phyloP scores from a whole-genome alignment of 2,113 vertebrate genomes.

The Sander lucioperca region DNA sequence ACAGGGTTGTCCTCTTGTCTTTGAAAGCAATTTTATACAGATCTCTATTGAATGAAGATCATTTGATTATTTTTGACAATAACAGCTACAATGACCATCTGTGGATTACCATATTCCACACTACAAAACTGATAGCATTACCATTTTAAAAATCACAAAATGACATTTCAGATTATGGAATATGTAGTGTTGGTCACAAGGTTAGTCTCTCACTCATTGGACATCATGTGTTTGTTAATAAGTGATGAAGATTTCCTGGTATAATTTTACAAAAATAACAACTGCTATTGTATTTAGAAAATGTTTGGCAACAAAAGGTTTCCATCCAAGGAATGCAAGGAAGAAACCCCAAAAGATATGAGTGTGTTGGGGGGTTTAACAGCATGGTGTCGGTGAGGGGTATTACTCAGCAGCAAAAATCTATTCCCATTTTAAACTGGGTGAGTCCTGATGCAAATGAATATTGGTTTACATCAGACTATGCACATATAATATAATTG shows the following conservation, averaged over 20 bases:
- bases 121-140: not conserved
- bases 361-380: not conserved
- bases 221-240: not conserved
- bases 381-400: constrained; percentile 10
- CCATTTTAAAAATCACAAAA: not conserved
- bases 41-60: not conserved
- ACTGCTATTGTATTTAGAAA: not conserved
- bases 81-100: not conserved
- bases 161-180: not conserved
- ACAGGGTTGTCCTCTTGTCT: constrained; percentile 9
- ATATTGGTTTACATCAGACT: no score
- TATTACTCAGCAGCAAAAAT: constrained; percentile 11
- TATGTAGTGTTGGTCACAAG: not conserved
- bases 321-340: not conserved
- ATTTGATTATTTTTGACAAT: not conserved
- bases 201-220: not conserved
- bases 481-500: no score
- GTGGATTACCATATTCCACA: not conserved
- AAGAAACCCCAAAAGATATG: not conserved
- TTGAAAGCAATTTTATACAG: constrained; percentile 3
- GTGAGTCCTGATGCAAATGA: no score
- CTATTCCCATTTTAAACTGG: constrained; percentile 32
- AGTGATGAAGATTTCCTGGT: not conserved
- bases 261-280: not conserved
- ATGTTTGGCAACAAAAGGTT: not conserved